These are phyloP conservation scores for Dolichomitus sp. DNA, from an alignment of 2,888 invertebrate species.

Conservation along the genomic window DNA sequence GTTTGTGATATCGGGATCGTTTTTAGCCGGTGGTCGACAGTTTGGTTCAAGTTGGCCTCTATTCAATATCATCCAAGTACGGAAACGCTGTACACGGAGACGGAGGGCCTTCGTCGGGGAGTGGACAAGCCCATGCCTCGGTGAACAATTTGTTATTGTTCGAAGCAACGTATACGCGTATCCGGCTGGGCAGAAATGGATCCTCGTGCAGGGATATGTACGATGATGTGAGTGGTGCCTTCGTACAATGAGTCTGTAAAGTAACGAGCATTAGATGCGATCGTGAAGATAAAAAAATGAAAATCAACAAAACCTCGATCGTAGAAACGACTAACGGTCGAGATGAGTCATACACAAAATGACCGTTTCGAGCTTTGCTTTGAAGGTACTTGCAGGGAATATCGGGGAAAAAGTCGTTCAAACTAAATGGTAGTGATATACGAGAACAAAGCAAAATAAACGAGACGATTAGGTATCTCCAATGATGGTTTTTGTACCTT, in stretches of 20 bases:
- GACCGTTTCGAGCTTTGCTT: too few relatives aligned
- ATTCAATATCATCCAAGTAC: constrained; percentile 60
- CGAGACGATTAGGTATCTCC: too few relatives aligned
- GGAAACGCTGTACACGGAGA: constrained; percentile 73
- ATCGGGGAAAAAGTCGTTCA: too few relatives aligned
- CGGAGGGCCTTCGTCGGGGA: constrained; percentile 70
- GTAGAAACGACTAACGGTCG: too few relatives aligned
- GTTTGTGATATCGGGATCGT: constrained; percentile 42
- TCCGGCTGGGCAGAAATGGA: constrained; percentile 73
- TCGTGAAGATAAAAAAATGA: background rate
- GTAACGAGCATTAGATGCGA: constrained; percentile 29
- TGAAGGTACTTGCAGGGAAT: too few relatives aligned
- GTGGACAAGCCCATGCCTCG: constrained; percentile 74
- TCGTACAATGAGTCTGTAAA: constrained; percentile 78
- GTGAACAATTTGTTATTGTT: constrained; percentile 70
- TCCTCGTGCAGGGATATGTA: constrained; percentile 75
- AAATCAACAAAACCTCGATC: too few relatives aligned
- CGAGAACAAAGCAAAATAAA: background rate
- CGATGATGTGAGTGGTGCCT: constrained; percentile 75
- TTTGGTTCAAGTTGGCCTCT: constrained; percentile 28
- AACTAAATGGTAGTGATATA: too few relatives aligned
- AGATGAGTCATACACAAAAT: too few relatives aligned
- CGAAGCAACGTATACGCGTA: constrained; percentile 72
- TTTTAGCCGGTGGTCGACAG: background rate
- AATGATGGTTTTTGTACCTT: too few relatives aligned